Evolutionary conservation across 1,140 invertebrate species (phyloP).

Genomic region (Anastrepha ludens): DNA sequence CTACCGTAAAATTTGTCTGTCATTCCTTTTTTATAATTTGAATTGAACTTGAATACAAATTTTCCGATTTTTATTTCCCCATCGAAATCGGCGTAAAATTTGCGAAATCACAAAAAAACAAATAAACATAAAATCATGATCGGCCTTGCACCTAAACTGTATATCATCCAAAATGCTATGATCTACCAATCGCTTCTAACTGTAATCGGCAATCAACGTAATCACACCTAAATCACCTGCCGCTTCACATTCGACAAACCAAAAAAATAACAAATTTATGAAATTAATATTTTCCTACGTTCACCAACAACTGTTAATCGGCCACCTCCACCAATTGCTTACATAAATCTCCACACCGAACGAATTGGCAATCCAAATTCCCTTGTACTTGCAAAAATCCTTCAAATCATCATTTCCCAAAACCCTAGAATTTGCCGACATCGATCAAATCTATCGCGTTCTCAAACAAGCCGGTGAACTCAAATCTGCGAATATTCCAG

Average conservation of each 20-base stretch:
- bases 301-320: background rate
- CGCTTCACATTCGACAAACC: background rate
- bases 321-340: background rate
- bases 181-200: background rate
- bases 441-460: conserved; percentile 94
- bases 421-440: conserved; percentile 77
- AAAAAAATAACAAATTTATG: background rate
- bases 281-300: background rate
- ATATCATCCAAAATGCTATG: background rate
- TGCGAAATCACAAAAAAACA: background rate
- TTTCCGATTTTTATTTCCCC: background rate
- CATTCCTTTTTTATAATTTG: background rate
- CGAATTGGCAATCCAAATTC: background rate
- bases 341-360: background rate
- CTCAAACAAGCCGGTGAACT: conserved; percentile 94
- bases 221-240: background rate
- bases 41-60: background rate
- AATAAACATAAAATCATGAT: too few species aligned
- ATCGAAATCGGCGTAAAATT: background rate
- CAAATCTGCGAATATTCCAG: conserved; percentile 76
- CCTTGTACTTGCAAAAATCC: background rate
- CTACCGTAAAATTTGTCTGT: too few species aligned
- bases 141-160: background rate
- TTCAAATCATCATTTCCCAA: background rate
- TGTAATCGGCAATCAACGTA: background rate